These are phyloP conservation scores for Heliocidaris erythrogramma DNA, from an alignment of 35 echinoderm and acorn worm genomes.

Conservation along the genomic window DNA sequence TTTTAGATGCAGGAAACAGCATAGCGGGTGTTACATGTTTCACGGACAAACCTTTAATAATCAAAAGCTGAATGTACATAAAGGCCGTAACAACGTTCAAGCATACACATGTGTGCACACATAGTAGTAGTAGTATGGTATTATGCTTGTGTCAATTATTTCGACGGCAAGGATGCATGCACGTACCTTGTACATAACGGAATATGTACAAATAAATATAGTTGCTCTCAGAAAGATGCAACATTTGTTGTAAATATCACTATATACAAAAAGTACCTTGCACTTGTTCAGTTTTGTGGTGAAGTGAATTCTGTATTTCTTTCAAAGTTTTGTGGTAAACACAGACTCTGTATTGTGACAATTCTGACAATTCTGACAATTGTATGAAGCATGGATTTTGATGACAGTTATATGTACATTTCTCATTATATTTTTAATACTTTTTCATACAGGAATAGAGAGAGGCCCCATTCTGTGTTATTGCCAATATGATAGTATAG, in stretches of 20 bases:
- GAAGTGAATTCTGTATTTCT: not conserved
- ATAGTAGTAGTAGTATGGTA: too few relatives aligned
- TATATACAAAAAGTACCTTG: not conserved
- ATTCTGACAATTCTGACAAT: not conserved
- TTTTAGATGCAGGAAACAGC: not conserved
- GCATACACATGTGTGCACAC: too few relatives aligned
- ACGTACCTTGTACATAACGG: too few relatives aligned
- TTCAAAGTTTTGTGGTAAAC: not conserved
- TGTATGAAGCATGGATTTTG: not conserved
- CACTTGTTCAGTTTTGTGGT: not conserved
- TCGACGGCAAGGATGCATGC: too few relatives aligned
- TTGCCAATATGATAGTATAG: not conserved
- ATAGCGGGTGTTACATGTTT: too few relatives aligned
- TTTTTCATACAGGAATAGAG: not conserved
- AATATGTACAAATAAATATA: too few relatives aligned
- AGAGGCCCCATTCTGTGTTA: not conserved
- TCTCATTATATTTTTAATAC: not conserved
- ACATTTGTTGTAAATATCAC: not conserved
- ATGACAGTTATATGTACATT: not conserved
- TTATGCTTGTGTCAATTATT: too few relatives aligned
- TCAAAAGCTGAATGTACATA: not conserved
- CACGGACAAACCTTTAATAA: not conserved
- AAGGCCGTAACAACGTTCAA: not conserved
- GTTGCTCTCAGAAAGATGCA: not conserved
- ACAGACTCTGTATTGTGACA: not conserved